A percentile compares a stretch with the other conserved stretches of the same genome.
Evolutionary conservation across 2,888 invertebrate species (phyloP).

Genomic region (Lobophora halterata): DNA sequence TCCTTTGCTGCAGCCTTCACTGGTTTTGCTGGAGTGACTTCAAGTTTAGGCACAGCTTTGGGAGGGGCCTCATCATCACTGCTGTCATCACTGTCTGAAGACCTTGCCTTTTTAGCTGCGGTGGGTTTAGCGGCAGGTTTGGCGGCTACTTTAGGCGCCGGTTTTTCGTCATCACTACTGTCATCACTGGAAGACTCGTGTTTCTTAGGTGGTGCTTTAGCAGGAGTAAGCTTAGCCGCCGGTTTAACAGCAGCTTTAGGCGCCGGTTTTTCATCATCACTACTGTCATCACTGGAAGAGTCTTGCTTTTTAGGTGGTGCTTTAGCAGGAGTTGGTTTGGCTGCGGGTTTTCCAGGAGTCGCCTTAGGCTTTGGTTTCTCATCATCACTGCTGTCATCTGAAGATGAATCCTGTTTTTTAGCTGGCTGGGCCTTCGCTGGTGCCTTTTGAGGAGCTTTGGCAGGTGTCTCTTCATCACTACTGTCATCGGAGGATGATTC

Average conservation of each 20-base stretch:
- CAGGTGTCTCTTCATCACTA: constrained; percentile 35
- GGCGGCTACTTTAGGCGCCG: constrained; percentile 26
- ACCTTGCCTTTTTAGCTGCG: constrained; percentile 42
- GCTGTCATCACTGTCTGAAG: constrained; percentile 53
- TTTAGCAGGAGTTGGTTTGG: constrained; percentile 23
- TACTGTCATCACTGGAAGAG: constrained; percentile 56
- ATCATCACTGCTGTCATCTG: constrained; percentile 45
- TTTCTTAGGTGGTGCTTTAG: constrained; percentile 39
- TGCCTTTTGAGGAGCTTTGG: constrained; percentile 20
- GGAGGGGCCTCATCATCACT: constrained; percentile 52
- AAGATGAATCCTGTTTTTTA: constrained; percentile 48
- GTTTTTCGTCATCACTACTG: constrained; percentile 53
- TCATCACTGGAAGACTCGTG: constrained; percentile 48
- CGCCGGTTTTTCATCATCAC: constrained; percentile 49
- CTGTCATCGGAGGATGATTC: constrained; percentile 48
- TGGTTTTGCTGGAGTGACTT: constrained; percentile 38
- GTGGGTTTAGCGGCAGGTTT: constrained; percentile 21
- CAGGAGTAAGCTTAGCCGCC: constrained; percentile 15
- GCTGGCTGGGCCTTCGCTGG: constrained; percentile 34
- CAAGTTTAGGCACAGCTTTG: constrained; percentile 32
- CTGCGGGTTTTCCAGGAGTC: constrained; percentile 20
- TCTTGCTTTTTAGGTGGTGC: constrained; percentile 35
- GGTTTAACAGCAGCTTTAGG: no score
- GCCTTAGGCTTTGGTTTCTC: constrained; percentile 30
- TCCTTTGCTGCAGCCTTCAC: constrained; percentile 35